Percentiles rank a stretch among this genome's conserved stretches.
Evolutionary conservation across 2,113 vertebrate genomes (phyloP).

Genomic region (Pseudois nayaur): DNA sequence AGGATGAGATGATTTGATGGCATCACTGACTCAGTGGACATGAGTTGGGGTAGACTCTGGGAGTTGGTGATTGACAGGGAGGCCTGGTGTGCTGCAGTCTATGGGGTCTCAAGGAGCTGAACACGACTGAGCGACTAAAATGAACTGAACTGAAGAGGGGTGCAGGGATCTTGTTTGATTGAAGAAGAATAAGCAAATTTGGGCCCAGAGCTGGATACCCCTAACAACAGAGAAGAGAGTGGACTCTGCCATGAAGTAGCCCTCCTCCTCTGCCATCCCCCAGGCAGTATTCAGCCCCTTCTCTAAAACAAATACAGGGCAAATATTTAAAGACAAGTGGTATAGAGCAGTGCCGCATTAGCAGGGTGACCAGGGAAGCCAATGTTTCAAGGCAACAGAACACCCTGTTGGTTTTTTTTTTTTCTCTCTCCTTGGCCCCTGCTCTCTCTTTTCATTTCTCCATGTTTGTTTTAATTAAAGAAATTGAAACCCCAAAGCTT

Average conservation of each 20-base stretch:
- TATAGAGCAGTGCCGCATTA: background rate
- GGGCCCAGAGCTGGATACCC: background rate
- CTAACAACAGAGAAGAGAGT: background rate
- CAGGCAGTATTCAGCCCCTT: background rate
- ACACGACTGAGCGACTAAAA: fast-evolving
- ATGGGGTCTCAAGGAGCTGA: background rate
- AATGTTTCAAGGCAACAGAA: background rate
- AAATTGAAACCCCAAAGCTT: background rate
- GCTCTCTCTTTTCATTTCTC: background rate
- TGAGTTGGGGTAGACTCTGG: background rate
- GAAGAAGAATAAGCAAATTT: background rate
- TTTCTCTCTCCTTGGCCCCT: background rate
- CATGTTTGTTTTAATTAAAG: background rate
- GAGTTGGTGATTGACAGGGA: background rate
- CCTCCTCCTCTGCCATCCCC: background rate
- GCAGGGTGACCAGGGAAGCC: background rate
- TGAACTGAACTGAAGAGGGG: background rate
- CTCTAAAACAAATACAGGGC: background rate
- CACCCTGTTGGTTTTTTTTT: background rate
- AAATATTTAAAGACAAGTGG: background rate
- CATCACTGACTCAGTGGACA: background rate
- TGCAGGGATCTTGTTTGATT: background rate
- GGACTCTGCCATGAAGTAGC: background rate
- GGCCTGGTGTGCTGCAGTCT: background rate
- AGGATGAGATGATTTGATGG: background rate